Evolutionary conservation across 2,888 invertebrate species (phyloP).

Genomic region (Dermolepida albohirtum): DNA sequence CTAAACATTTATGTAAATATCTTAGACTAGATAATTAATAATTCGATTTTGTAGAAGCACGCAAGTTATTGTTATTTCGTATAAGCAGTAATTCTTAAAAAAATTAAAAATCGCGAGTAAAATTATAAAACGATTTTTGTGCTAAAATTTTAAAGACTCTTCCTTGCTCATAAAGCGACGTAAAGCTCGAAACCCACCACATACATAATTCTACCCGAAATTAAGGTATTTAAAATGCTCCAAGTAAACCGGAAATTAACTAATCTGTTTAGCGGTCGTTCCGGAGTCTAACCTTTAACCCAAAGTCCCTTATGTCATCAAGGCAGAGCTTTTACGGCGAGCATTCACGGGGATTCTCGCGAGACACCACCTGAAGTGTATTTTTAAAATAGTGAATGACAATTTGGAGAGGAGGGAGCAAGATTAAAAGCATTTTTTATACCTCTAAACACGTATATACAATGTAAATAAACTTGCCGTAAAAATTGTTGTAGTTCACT

Average conservation of each 20-base stretch:
- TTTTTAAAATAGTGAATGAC: conserved; percentile 41
- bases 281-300: conserved; percentile 51
- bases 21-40: no score
- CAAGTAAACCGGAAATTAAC: conserved; percentile 46
- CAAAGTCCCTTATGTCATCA: conserved; percentile 56
- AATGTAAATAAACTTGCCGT: no score
- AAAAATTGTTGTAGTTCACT: no score
- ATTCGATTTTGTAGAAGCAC: no score
- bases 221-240: conserved; percentile 45
- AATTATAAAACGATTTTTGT: no score
- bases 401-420: conserved; percentile 2
- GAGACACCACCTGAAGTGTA: conserved; percentile 50
- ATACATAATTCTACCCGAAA: conserved; percentile 35
- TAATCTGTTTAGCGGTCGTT: conserved; percentile 55
- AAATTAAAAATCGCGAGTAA: no score
- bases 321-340: conserved; percentile 47
- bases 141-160: no score
- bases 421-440: background rate
- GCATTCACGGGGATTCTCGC: conserved; percentile 39
- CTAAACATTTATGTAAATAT: no score
- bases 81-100: no score
- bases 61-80: no score
- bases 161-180: background rate
- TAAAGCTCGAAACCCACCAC: conserved; percentile 9
- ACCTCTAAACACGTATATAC: background rate